Evolutionary conservation across 1,140 invertebrate species (phyloP).

Genomic region (Drosophila nigrodunni): DNA sequence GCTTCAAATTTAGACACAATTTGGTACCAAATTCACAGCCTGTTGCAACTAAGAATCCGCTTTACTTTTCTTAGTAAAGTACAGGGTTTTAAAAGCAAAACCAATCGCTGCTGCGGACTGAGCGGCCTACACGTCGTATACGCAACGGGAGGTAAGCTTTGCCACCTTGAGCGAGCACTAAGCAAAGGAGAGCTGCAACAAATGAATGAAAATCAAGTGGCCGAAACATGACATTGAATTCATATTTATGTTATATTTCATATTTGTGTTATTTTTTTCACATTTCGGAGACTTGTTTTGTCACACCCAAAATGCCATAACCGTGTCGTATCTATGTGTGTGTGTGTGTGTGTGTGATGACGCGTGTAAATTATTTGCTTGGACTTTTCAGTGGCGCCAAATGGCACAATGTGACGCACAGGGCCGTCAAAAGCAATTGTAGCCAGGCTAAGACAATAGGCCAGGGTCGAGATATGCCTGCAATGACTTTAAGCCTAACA

Average conservation of each 20-base stretch:
- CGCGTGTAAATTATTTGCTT: conserved; percentile 54
- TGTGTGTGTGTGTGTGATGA: conserved; percentile 32
- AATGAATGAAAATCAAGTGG: conserved; percentile 77
- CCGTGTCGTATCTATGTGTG: conserved; percentile 26
- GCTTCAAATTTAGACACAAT: too few relatives aligned
- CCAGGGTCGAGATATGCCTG: conserved; percentile 2
- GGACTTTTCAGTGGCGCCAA: conserved; percentile 54
- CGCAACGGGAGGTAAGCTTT: conserved; percentile 36
- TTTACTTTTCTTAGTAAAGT: too few relatives aligned
- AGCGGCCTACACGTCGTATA: conserved; percentile 40
- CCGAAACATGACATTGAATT: conserved; percentile 75
- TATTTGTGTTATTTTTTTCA: background rate
- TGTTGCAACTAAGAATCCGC: too few relatives aligned
- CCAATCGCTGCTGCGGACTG: background rate
- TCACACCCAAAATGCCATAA: conserved; percentile 55
- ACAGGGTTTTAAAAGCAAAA: too few relatives aligned
- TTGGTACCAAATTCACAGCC: too few relatives aligned
- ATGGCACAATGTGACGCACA: conserved; percentile 23
- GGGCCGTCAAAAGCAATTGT: conserved; percentile 13
- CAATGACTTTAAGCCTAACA: background rate
- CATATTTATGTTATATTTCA: conserved; percentile 12
- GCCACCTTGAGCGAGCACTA: conserved; percentile 8
- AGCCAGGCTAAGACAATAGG: conserved; percentile 16
- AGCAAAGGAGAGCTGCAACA: conserved; percentile 55
- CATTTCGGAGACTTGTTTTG: conserved; percentile 47